phyloP scores from a whole-genome alignment of 2,797 vertebrate species.

The Catharus ustulatus region DNA sequence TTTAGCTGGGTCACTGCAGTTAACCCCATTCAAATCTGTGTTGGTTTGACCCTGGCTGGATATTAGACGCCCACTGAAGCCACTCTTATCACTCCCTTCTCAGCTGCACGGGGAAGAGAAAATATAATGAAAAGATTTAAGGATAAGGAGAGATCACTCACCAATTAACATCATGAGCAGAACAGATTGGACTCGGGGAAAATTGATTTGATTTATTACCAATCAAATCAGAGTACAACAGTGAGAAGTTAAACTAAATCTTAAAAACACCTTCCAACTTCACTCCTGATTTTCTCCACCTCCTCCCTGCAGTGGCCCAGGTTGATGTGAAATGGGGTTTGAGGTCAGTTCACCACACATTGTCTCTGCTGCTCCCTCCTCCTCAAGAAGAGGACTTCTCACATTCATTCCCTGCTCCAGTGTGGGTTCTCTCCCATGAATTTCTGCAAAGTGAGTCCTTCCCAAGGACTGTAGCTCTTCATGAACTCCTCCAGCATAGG shows the following conservation, averaged over 20 bases:
- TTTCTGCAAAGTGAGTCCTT: not conserved
- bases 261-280: not conserved
- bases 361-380: not conserved
- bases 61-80: not conserved
- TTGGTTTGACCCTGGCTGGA: not conserved
- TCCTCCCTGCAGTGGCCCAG: fast-evolving
- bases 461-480: not conserved
- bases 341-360: not conserved
- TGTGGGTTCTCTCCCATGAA: not conserved
- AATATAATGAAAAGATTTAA: not conserved
- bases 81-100: not conserved
- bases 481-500: not conserved
- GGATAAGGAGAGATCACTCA: not conserved
- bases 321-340: not conserved
- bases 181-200: not conserved
- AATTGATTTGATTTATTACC: not conserved
- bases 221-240: not conserved
- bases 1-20: slow-evolving; percentile 10
- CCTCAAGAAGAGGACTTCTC: not conserved
- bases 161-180: not conserved
- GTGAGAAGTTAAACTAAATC: not conserved
- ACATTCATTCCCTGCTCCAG: not conserved
- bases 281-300: not conserved
- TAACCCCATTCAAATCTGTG: not conserved
- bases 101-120: not conserved